These are phyloP conservation scores for Marisa cornuarietis DNA, from an alignment of 1,140 invertebrate species.

Conservation along the genomic window DNA sequence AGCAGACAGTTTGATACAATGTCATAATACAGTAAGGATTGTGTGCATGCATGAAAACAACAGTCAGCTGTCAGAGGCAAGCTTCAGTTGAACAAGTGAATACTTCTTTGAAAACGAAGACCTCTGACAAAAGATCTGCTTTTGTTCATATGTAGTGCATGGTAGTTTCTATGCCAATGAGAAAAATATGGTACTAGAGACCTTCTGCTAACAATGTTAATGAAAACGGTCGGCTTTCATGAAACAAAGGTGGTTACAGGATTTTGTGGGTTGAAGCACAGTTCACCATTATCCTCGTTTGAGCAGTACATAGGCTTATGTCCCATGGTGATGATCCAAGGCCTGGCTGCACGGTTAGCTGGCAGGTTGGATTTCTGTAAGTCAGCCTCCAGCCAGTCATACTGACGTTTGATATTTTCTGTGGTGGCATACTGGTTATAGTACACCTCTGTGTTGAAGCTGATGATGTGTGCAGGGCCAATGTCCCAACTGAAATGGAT, in stretches of 20 bases:
- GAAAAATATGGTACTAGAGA: neutral
- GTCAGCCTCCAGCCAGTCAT: conserved; percentile 66
- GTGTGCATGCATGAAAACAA: neutral
- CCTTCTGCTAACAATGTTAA: conserved; percentile 25
- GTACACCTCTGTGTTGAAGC: conserved; percentile 93
- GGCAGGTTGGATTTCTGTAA: conserved; percentile 56
- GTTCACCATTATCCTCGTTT: conserved; percentile 58
- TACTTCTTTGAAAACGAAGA: too few relatives aligned
- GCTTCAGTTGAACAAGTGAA: too few relatives aligned
- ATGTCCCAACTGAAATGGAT: conserved; percentile 72
- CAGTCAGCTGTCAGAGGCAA: too few relatives aligned
- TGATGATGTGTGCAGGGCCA: conserved; percentile 82
- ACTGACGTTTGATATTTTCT: conserved; percentile 85
- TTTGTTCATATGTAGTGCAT: neutral
- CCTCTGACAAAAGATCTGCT: neutral
- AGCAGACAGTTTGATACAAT: too few relatives aligned
- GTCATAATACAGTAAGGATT: neutral
- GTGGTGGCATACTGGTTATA: conserved; percentile 81
- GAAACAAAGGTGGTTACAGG: conserved; percentile 31
- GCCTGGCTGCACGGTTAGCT: conserved; percentile 55
- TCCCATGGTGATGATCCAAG: conserved; percentile 64
- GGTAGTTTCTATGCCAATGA: too few relatives aligned
- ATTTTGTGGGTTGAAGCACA: conserved; percentile 37
- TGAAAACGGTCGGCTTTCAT: conserved; percentile 18
- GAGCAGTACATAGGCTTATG: conserved; percentile 66